phyloP scores from a whole-genome alignment of 2,113 vertebrate genomes.

The Phylloscopus whistleri region DNA sequence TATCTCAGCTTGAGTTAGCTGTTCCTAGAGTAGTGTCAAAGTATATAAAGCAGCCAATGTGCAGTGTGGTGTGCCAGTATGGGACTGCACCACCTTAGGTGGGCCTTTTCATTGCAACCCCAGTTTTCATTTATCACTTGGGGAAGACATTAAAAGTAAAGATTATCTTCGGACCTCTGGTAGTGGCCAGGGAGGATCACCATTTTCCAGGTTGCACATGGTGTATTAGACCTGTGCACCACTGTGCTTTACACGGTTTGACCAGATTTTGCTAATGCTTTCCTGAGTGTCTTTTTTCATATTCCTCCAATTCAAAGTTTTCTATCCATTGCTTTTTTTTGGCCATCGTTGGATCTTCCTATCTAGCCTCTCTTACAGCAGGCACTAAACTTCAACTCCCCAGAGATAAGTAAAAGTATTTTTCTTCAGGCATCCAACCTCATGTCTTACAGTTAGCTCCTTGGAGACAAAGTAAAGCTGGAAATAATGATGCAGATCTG shows the following conservation, averaged over 20 bases:
- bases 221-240: not conserved
- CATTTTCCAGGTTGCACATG: not conserved
- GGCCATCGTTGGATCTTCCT: not conserved
- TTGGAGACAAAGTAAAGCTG: not conserved
- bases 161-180: not conserved
- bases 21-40: not conserved
- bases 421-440: not conserved
- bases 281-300: not conserved
- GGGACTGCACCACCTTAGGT: not conserved
- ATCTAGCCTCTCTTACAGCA: not conserved
- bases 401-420: not conserved
- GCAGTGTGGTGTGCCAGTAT: not conserved
- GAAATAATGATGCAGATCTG: not conserved
- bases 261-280: not conserved
- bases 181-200: not conserved
- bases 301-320: not conserved
- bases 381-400: not conserved
- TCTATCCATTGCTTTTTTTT: not conserved
- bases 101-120: not conserved
- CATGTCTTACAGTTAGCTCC: not conserved
- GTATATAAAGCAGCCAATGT: not conserved
- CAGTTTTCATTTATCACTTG: not conserved
- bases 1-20: not conserved
- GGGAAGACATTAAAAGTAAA: not conserved
- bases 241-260: not conserved